Percentiles rank a stretch among this genome's conserved stretches.
Evolutionary conservation across 2,888 invertebrate genomes (phyloP).

Genomic region (Tholera decimalis): DNA sequence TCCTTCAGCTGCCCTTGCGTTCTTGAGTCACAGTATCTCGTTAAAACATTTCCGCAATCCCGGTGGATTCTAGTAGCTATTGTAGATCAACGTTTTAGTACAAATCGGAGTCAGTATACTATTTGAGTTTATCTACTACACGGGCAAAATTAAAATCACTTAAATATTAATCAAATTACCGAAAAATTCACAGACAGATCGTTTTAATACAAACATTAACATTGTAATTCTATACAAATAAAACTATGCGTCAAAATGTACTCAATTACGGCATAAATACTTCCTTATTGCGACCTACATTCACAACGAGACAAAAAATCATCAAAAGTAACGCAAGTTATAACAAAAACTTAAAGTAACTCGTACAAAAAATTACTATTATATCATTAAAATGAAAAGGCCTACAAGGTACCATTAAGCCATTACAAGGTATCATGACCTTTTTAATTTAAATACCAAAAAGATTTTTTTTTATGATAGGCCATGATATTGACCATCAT

Average conservation of each 20-base stretch:
- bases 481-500: too few species aligned
- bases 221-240: background rate
- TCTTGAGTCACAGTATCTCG: too few species aligned
- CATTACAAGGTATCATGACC: too few species aligned
- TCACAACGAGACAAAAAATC: conserved; percentile 39
- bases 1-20: too few species aligned
- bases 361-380: conserved; percentile 19
- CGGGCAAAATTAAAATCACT: background rate
- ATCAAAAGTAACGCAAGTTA: conserved; percentile 18
- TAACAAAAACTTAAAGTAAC: conserved; percentile 32
- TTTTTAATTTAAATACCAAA: too few species aligned
- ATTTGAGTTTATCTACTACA: background rate
- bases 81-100: too few species aligned
- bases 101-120: too few species aligned
- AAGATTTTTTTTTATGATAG: too few species aligned
- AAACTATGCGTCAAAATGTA: conserved; percentile 45
- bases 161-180: background rate
- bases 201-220: background rate
- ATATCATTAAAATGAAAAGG: too few species aligned
- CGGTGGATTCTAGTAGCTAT: too few species aligned
- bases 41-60: too few species aligned
- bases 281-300: conserved; percentile 61
- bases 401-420: too few species aligned
- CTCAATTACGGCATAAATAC: conserved; percentile 43
- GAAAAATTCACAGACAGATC: background rate